Evolutionary conservation across 2,797 vertebrate species (phyloP).

Genomic region (Squalus acanthias): DNA sequence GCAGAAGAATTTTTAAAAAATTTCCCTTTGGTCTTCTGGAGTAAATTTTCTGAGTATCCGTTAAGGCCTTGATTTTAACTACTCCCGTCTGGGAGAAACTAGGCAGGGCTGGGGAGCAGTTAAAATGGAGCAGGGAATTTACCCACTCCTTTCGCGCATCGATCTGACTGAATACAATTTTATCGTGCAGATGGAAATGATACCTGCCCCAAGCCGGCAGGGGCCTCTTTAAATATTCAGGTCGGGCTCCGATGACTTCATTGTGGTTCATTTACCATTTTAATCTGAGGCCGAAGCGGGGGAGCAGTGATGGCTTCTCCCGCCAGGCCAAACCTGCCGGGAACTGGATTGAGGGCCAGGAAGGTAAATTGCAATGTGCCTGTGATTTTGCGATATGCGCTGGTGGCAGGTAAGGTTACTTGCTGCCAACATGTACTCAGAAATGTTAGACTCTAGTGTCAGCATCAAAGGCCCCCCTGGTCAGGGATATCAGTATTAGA

Average conservation of each 20-base stretch:
- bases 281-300: background rate
- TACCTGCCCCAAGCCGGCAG: background rate
- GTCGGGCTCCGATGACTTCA: background rate
- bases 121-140: background rate
- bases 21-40: background rate
- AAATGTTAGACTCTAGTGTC: background rate
- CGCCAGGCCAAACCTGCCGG: background rate
- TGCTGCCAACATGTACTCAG: background rate
- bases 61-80: background rate
- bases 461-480: background rate
- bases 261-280: background rate
- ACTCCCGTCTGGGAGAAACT: background rate
- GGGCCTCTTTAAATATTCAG: background rate
- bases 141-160: background rate
- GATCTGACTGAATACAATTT: background rate
- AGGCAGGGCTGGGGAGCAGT: background rate
- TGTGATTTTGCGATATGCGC: background rate
- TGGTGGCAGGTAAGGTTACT: background rate
- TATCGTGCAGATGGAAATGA: background rate
- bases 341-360: background rate
- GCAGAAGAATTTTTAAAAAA: background rate
- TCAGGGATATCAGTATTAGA: background rate
- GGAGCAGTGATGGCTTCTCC: background rate
- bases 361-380: background rate
- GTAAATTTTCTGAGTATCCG: background rate